Evolutionary conservation across 2,113 vertebrate genomes (phyloP).

Genomic region (Gymnarchus niloticus): DNA sequence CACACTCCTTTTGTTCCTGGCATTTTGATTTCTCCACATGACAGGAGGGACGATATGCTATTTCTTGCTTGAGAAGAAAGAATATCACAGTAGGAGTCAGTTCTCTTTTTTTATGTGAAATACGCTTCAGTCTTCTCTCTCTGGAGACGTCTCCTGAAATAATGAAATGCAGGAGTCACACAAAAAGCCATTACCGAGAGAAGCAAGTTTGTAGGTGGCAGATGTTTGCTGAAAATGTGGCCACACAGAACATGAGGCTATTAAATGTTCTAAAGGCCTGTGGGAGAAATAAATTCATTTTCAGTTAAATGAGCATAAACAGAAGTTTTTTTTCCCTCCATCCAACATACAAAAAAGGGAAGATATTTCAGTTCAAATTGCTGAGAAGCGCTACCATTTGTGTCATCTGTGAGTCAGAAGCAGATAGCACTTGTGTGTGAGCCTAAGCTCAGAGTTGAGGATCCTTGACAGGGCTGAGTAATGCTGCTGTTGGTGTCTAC

Average conservation of each 20-base stretch:
- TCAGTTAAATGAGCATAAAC: slow-evolving; percentile 18
- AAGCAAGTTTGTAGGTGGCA: slow-evolving; percentile 29
- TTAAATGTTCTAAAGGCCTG: slow-evolving; percentile 28
- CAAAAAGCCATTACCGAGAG: slow-evolving; percentile 35
- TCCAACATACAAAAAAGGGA: background rate
- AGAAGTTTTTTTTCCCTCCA: background rate
- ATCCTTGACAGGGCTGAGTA: slow-evolving; percentile 33
- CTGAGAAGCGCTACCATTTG: background rate
- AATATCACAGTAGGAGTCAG: slow-evolving; percentile 34
- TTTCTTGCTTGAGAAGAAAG: slow-evolving; percentile 40
- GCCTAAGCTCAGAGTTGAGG: background rate
- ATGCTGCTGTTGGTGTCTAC: slow-evolving; percentile 13
- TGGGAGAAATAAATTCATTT: slow-evolving; percentile 17
- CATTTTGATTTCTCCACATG: slow-evolving; percentile 36
- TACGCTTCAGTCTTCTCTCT: slow-evolving; percentile 27
- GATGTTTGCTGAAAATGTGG: slow-evolving; percentile 31
- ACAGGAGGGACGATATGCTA: slow-evolving; percentile 35
- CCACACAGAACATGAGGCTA: slow-evolving; percentile 26
- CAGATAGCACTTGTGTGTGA: slow-evolving; percentile 21
- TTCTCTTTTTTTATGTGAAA: slow-evolving; percentile 24
- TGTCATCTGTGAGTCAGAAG: slow-evolving; percentile 12
- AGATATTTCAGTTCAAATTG: background rate
- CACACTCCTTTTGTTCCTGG: slow-evolving; percentile 39
- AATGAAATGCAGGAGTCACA: slow-evolving; percentile 41
- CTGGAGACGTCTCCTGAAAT: slow-evolving; percentile 37